Evolutionary conservation across 2,113 vertebrate genomes (phyloP).

Genomic region (Gasterosteus nipponicus): DNA sequence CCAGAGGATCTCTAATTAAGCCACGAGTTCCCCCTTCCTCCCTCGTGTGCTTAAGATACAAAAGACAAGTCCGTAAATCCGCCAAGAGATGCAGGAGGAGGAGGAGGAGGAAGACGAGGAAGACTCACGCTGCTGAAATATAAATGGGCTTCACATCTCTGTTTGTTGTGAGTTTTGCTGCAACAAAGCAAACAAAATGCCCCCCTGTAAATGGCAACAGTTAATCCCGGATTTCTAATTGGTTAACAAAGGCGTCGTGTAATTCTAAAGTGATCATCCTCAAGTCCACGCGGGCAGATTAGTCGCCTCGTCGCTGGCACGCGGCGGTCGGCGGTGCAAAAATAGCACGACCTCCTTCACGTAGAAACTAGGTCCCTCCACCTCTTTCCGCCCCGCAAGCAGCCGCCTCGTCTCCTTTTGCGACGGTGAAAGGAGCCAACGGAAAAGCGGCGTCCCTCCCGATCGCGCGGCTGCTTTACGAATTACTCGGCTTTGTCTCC

Average conservation of each 20-base stretch:
- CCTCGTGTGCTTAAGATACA: constrained; percentile 32
- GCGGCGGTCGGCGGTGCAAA: constrained; percentile 1
- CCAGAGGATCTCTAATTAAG: constrained; percentile 57
- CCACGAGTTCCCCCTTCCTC: not conserved
- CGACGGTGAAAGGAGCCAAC: constrained; percentile 28
- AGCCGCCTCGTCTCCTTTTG: constrained; percentile 49
- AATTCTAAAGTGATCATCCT: constrained; percentile 26
- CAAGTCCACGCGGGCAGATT: not conserved
- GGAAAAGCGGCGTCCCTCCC: constrained; percentile 35
- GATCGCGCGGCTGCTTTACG: constrained; percentile 65
- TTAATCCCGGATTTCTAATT: constrained; percentile 16
- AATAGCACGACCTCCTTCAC: constrained; percentile 26
- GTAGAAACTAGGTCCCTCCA: constrained; percentile 42
- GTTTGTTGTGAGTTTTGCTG: constrained; percentile 47
- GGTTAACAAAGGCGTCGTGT: constrained; percentile 8
- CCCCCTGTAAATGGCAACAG: constrained; percentile 8
- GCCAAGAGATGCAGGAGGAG: constrained; percentile 35
- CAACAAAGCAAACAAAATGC: constrained; percentile 47
- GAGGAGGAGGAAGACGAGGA: not conserved
- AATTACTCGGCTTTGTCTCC: constrained; percentile 69
- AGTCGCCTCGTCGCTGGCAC: not conserved
- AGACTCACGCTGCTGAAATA: constrained; percentile 49
- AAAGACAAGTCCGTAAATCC: constrained; percentile 47
- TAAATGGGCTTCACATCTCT: constrained; percentile 53
- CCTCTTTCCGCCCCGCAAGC: constrained; percentile 33